These are phyloP conservation scores for Ascidia mentula DNA, from an alignment of 23 tunicate genomes.

Conservation along the genomic window DNA sequence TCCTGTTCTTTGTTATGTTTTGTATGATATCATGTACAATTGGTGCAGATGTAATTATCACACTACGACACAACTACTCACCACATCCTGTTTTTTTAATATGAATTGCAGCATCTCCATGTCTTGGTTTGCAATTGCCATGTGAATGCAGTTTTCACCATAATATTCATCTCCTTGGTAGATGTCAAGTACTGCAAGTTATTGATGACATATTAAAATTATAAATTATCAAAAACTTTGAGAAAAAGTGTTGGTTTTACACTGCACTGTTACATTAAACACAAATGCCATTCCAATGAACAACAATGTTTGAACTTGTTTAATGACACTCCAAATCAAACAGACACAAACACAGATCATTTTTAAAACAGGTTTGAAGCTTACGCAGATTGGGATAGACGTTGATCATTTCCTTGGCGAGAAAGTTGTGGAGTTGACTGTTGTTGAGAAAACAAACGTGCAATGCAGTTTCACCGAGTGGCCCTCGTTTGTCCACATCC, in stretches of 20 bases:
- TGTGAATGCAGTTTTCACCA: constrained; percentile 82
- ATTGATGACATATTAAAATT: too few species aligned
- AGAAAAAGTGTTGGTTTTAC: too few species aligned
- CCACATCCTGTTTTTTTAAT: constrained; percentile 63
- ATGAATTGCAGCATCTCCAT: constrained; percentile 51
- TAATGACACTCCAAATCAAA: too few species aligned
- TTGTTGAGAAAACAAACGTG: constrained; percentile 91
- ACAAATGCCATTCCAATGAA: too few species aligned
- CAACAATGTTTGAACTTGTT: too few species aligned
- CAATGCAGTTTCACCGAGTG: constrained; percentile 81
- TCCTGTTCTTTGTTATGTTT: too few species aligned
- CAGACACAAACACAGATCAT: neutral
- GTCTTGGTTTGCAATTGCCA: constrained; percentile 92
- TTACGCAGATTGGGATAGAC: constrained; percentile 81
- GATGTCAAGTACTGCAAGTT: constrained; percentile 84
- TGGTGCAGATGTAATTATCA: too few species aligned
- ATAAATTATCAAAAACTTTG: too few species aligned
- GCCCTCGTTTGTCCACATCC: constrained; percentile 75
- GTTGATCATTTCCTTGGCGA: constrained; percentile 68
- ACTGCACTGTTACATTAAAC: too few species aligned
- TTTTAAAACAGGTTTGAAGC: neutral
- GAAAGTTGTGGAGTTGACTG: constrained; percentile 46
- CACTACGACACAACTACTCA: neutral
- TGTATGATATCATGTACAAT: too few species aligned
- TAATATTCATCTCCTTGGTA: constrained; percentile 88